phyloP scores from a whole-genome alignment of 1,140 invertebrate genomes.

The Drosophila malerkotliana region DNA sequence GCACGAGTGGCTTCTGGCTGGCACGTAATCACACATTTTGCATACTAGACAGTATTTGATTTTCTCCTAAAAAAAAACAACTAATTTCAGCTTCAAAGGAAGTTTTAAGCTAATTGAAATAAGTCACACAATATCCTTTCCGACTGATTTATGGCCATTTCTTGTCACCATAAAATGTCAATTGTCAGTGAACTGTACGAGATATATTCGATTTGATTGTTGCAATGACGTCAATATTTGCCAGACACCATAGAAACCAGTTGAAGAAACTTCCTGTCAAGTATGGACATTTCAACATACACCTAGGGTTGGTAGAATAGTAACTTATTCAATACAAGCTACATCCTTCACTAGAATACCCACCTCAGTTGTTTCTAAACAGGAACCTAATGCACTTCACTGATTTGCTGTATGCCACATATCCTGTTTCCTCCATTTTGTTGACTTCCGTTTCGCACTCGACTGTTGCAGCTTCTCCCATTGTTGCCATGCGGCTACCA shows the following conservation, averaged over 20 bases:
- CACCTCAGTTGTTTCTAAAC: not conserved
- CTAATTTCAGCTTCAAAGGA: conserved; percentile 60
- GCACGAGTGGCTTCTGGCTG: conserved; percentile 63
- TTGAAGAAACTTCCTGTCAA: conserved; percentile 47
- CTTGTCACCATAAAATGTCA: conserved; percentile 20
- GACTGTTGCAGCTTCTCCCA: conserved; percentile 20
- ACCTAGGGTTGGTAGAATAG: not conserved
- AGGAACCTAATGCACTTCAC: conserved; percentile 66
- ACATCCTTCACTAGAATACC: no score
- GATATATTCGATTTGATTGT: conserved; percentile 68
- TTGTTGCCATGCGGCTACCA: conserved; percentile 3
- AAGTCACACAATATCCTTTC: not conserved
- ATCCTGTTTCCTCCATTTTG: conserved; percentile 72
- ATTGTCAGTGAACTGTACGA: conserved; percentile 16
- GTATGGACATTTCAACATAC: conserved; percentile 8
- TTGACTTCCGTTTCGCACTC: conserved; percentile 61
- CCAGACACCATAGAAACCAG: conserved; percentile 42
- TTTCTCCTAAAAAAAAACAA: conserved; percentile 1
- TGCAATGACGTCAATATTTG: conserved; percentile 70
- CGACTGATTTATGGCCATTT: conserved; percentile 37
- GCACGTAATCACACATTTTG: conserved; percentile 62
- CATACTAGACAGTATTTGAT: conserved; percentile 21
- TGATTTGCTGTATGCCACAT: conserved; percentile 78
- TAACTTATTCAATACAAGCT: not conserved
- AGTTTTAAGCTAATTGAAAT: conserved; percentile 52